These are phyloP conservation scores for Oreochromis grahami DNA, from an alignment of 2,797 vertebrate genomes.

Conservation along the genomic window DNA sequence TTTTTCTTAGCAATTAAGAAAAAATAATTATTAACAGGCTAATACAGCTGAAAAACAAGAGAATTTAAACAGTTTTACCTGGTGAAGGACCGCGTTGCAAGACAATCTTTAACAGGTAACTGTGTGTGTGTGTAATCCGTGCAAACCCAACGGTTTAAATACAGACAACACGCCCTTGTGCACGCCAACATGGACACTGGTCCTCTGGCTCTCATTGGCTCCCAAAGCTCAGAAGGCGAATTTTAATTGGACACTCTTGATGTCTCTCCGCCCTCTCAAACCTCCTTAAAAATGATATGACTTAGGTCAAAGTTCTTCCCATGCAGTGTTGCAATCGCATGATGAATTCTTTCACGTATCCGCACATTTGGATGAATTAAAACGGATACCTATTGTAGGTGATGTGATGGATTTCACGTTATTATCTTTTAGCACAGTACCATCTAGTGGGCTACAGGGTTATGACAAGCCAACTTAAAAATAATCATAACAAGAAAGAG, in stretches of 20 bases:
- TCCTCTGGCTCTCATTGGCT: conserved; percentile 59
- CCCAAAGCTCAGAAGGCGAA: not conserved
- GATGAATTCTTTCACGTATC: not conserved
- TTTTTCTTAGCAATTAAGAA: not conserved
- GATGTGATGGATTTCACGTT: not conserved
- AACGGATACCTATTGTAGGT: not conserved
- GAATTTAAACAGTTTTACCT: conserved; percentile 41
- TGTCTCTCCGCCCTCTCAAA: not conserved
- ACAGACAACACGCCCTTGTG: conserved; percentile 63
- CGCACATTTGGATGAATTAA: not conserved
- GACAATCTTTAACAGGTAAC: conserved; percentile 24
- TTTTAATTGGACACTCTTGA: conserved; percentile 34
- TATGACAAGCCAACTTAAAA: not conserved
- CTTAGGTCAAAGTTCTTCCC: not conserved
- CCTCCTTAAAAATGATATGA: not conserved
- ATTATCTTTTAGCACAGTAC: not conserved
- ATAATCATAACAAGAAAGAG: not conserved
- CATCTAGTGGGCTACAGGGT: conserved; percentile 29
- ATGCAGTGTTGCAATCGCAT: not conserved
- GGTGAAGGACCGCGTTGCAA: not conserved
- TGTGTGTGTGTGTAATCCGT: conserved; percentile 22
- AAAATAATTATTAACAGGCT: not conserved
- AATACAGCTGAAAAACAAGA: not conserved
- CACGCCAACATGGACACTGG: conserved; percentile 25
- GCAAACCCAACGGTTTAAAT: conserved; percentile 63